Conservation (phyloP, 2,113 vertebrate species). For the Halichoeres trimaculatus region DNA sequence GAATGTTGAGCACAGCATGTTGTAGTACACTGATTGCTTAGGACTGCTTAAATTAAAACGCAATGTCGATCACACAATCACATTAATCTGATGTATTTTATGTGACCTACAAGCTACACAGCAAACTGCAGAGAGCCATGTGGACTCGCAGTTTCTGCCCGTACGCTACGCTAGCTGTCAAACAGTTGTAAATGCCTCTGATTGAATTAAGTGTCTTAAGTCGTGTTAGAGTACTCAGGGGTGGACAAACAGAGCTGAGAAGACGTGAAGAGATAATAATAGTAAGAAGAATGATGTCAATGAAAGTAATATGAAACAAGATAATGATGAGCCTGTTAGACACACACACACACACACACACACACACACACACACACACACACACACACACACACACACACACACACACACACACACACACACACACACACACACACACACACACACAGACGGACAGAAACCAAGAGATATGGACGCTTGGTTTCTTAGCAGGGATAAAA, state of each 20-base stretch:
- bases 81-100: conserved; percentile 26
- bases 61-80: conserved; percentile 18
- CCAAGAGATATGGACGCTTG: conserved; percentile 38
- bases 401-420: conserved; percentile 27
- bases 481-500: conserved; percentile 74
- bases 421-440: neutral
- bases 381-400: neutral
- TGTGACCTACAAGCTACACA: conserved; percentile 5
- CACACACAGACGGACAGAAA: conserved; percentile 36
- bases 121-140: neutral
- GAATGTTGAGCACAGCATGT: conserved; percentile 6
- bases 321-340: conserved; percentile 16
- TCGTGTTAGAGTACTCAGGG: conserved; percentile 13
- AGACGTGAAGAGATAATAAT: neutral
- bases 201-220: conserved; percentile 50
- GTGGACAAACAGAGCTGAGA: neutral
- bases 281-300: neutral
- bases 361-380: conserved; percentile 1
- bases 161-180: conserved; percentile 19
- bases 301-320: conserved; percentile 27
- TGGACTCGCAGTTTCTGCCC: neutral
- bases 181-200: conserved; percentile 14
- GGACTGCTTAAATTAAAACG: conserved; percentile 30
- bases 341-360: conserved; percentile 1
- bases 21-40: conserved; percentile 11